Evolutionary conservation across 1,140 invertebrate genomes (phyloP).

Genomic region (Nomia melanderi): DNA sequence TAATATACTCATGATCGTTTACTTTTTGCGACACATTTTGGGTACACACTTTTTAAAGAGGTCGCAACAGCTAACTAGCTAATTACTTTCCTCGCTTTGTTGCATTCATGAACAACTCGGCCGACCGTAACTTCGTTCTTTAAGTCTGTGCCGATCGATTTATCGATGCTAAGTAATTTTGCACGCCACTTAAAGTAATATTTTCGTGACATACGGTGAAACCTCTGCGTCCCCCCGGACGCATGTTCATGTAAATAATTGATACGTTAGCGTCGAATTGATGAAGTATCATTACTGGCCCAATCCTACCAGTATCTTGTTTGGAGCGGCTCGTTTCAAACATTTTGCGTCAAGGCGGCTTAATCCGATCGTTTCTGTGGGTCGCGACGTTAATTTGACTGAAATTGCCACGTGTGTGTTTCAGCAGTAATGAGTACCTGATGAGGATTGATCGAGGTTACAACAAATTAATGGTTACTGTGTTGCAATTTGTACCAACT

Average conservation of each 20-base stretch:
- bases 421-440: neutral
- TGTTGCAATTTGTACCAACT: neutral
- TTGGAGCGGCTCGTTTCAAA: neutral
- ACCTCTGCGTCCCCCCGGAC: neutral
- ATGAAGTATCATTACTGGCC: constrained; percentile 31
- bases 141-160: too few relatives aligned
- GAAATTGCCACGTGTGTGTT: constrained; percentile 36
- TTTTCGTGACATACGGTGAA: neutral
- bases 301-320: neutral
- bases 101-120: too few relatives aligned
- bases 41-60: too few relatives aligned
- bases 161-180: neutral
- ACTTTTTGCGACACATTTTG: too few relatives aligned
- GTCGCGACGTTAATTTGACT: constrained; percentile 46
- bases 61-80: too few relatives aligned
- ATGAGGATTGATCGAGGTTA: constrained; percentile 13
- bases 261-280: constrained; percentile 24
- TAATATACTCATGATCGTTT: too few relatives aligned
- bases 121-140: too few relatives aligned
- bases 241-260: constrained; percentile 16
- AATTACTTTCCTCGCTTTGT: too few relatives aligned
- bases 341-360: neutral
- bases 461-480: constrained; percentile 23
- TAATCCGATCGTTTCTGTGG: constrained; percentile 7
- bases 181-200: neutral